Evolutionary conservation across 2,888 invertebrate genomes (phyloP), one percentile per base, ranked within the genome.

Genomic region (Brachypterus glaber): DNA sequence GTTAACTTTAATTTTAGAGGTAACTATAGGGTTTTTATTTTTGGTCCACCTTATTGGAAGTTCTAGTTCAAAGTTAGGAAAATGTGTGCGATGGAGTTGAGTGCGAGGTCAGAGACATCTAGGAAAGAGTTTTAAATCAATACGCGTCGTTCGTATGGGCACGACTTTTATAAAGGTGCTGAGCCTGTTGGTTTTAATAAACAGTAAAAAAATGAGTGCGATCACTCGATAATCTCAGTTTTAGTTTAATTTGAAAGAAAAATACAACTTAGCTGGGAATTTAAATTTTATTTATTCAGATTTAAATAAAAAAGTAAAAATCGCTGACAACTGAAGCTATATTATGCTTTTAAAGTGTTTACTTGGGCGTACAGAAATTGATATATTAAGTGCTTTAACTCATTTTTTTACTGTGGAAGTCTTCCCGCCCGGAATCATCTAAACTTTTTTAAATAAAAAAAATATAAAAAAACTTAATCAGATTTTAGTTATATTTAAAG

Each of bases 401-500:
- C 46, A 49, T 48, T 49, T 57, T n/a, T n/a, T n/a, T n/a, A n/a
- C n/a, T n/a, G n/a, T n/a, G n/a, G n/a, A 63, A 63, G 66, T 66
- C 66, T 66, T 66, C 66, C 66, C 64, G 63, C 64, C 65, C 64
- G 62, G 62, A 62, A 62, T 59, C 60, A 59, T 56, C 50, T 51
- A 49, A 39, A 43, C 32, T 40, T 42, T 44, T 44, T 34, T 40
- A 45, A 12, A 4, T 8, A 7, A 31, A n/a, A n/a, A n/a, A n/a
- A n/a, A n/a, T n/a, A n/a, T n/a, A n/a, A n/a, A n/a, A n/a, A n/a
- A 15, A 8, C 4, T 8, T 41, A 41, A 30, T 14, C 30, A 35
- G 17, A 40, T 18, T 29, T 40, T 30, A 37, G 36, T 37, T 37
- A 37, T 12, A 14, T 16, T 16, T 11, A 26, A 15, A 26, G 11